These are phyloP conservation scores for Pomacea canaliculata DNA, from an alignment of 2,888 invertebrate genomes.

Conservation along the genomic window DNA sequence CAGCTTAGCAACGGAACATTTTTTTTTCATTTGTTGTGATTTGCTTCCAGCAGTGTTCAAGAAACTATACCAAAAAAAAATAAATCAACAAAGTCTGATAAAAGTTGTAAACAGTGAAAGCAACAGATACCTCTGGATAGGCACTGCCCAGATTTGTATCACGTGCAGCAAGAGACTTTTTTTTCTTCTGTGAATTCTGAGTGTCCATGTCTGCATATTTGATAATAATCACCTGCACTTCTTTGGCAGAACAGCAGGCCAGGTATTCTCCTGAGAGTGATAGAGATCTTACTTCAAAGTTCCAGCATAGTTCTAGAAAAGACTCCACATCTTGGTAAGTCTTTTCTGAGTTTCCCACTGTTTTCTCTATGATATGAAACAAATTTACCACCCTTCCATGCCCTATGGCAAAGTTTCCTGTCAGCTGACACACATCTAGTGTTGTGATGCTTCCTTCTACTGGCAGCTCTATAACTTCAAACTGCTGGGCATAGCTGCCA, in stretches of 20 bases:
- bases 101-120: too few relatives aligned
- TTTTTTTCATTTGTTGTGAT: too few relatives aligned
- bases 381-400: constrained; percentile 71
- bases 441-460: constrained; percentile 30
- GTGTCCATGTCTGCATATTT: constrained; percentile 18
- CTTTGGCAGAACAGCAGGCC: constrained; percentile 76
- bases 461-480: constrained; percentile 33
- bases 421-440: constrained; percentile 37
- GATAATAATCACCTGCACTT: constrained; percentile 76
- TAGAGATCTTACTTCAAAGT: constrained; percentile 75
- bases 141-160: too few relatives aligned
- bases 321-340: constrained; percentile 52
- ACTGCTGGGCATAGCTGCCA: constrained; percentile 1
- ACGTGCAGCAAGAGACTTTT: too few relatives aligned
- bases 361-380: constrained; percentile 71
- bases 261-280: constrained; percentile 79
- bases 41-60: too few relatives aligned
- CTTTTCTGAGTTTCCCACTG: constrained; percentile 46
- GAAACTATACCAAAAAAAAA: too few relatives aligned
- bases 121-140: too few relatives aligned
- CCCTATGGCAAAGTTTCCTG: constrained; percentile 70
- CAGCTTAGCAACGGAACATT: too few relatives aligned
- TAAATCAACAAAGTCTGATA: too few relatives aligned
- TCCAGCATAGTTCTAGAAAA: constrained; percentile 76
- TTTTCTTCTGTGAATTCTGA: too few relatives aligned